Base-by-base conservation (phyloP, 1,140 invertebrate species). In the Trachymyrmex septentrionalis region DNA sequence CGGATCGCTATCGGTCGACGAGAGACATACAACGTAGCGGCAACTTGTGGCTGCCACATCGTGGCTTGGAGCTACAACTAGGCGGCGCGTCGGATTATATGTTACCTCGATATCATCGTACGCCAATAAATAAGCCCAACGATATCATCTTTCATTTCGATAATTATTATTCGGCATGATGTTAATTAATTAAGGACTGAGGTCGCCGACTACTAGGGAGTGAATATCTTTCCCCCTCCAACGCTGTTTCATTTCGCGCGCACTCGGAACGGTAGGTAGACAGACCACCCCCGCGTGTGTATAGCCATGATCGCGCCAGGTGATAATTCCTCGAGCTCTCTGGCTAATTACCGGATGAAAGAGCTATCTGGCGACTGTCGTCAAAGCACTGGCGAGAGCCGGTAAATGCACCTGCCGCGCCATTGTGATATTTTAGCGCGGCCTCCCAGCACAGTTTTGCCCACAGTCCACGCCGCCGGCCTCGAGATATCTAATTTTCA, bases 81-180 rank as follows among this genome's bases (percentile, higher is more conserved):
- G 84, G 64, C 72, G 16, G n/a, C 16, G 48, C 16, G 44, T 14
- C 30, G 76, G 80, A 84, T 88, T 76, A 50, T 87, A 89, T n/a
- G 87, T 78, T 76, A 61, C 81, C 66, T 73, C 88, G 90, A 92
- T 93, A 92, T 87, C 89, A 87, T 71, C 86, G 78, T 76, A 87
- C 87, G 84, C 85, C 91, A 92, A 93, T 94, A 94, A 95, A 94
- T 94, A 94, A 93, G 86, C 91, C 71, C 34, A 12, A 12, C 69
- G 89, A 94, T 94, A 95, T 76, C 91, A 94, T 94, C 92, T 94
- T 93, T 94, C 93, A 93, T 93, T 94, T 89, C 91, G 91, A 93
- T 95, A 94, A 95, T 94, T 95, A 94, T 94, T 94, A 94, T 95
- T 94, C 90, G 91, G 69, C 87, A 80, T 89, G 85, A 87, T 64